Evolutionary conservation across 1,140 invertebrate species (phyloP), one percentile per base, ranked within the genome.

Genomic region (Mercenaria mercenaria): DNA sequence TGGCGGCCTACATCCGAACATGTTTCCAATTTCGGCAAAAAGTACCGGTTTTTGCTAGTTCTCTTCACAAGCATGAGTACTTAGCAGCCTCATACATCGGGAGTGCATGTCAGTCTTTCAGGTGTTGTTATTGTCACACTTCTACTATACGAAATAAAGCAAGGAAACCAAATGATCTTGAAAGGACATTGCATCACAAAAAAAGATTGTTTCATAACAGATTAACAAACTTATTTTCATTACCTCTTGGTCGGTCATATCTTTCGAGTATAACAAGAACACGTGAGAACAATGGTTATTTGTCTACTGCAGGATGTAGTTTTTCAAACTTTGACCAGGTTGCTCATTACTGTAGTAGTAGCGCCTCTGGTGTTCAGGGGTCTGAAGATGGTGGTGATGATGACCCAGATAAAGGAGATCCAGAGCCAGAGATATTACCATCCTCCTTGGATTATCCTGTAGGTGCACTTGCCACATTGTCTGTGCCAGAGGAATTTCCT

Each of bases 401-500:
- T 34, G 41, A 77, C 6, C 18, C 47, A 4, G 83, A 72, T 32
- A 23, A 59, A 6, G 34, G 20, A 8, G 23, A 74, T 10, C 13
- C 50, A 23, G 50, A 50, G 29, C 72, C 69, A 29, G 85, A 87
- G 39, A 41, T 32, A 13, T 3, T 67, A n/a, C 6, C 59, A 8
- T 0, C 50, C 8, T 1, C n/a, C 13, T 52, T 67, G 37, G 43
- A 76, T 34, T 87, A 59, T 39, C 89, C 90, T 41, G 67, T 91
- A 41, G 83, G 79, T 67, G 95, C 95, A 0, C 89, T 96, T 0
- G 91, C 96, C 13, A 91, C 99, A 4, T 97, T 99, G 77, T 98
- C 98, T 23, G 98, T 99, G n/a, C 99, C 99, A 13, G 99, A 99
- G 96, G 97, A 98, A 39, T 99, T 98, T 97, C 99, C 99, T 11